phyloP scores from a whole-genome alignment of 2,113 vertebrate species.

The Neolamprologus cancellatus region DNA sequence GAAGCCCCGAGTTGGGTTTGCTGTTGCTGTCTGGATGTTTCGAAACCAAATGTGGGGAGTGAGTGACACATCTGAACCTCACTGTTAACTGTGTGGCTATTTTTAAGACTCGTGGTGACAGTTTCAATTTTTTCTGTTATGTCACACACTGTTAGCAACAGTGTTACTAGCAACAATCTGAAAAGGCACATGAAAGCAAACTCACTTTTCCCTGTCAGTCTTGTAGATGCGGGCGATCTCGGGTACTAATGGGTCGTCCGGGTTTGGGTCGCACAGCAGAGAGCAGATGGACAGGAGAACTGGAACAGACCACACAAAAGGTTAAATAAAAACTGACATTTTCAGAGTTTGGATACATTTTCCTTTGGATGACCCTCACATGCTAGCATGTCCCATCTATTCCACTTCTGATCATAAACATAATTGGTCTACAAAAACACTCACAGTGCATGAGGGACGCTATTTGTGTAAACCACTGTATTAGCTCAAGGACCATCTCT shows the following conservation, averaged over 20 bases:
- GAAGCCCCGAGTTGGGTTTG: not conserved
- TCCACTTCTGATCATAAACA: not conserved
- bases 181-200: not conserved
- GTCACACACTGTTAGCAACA: not conserved
- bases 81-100: not conserved
- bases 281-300: conserved; percentile 99
- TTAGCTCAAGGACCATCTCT: not conserved
- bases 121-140: not conserved
- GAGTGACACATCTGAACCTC: not conserved
- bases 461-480: not conserved
- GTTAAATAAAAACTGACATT: not conserved
- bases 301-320: conserved; percentile 46
- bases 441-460: not conserved
- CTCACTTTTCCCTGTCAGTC: conserved; percentile 99
- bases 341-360: not conserved
- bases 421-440: not conserved
- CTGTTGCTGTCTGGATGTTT: not conserved
- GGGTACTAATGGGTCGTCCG: conserved; percentile 99
- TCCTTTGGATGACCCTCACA: not conserved
- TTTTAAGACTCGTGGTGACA: not conserved
- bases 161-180: not conserved
- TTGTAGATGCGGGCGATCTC: conserved; percentile 99
- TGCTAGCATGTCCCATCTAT: not conserved
- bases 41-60: not conserved
- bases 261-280: conserved; percentile 99